Evolutionary conservation across 1,140 invertebrate genomes (phyloP).

Genomic region (Anoplophora glabripennis): DNA sequence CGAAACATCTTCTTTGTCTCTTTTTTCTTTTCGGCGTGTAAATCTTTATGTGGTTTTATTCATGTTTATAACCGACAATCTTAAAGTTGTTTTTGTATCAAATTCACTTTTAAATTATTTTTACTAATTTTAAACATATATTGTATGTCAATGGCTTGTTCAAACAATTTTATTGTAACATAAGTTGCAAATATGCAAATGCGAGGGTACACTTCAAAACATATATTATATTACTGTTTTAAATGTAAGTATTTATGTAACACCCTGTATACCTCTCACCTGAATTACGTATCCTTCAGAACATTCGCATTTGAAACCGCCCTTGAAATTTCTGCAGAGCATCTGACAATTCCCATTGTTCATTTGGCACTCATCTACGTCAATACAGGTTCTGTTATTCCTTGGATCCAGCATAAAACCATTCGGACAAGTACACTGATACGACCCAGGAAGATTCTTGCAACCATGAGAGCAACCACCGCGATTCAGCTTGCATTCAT

Average conservation of each 20-base stretch:
- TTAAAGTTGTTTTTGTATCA: too few species aligned
- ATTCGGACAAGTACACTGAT: conserved; percentile 55
- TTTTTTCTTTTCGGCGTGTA: too few species aligned
- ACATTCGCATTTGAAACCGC: conserved; percentile 51
- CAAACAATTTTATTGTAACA: too few species aligned
- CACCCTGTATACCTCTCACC: background rate
- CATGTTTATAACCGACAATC: too few species aligned
- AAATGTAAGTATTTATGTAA: background rate
- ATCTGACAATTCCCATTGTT: conserved; percentile 56
- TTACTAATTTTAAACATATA: too few species aligned
- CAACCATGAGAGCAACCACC: conserved; percentile 67
- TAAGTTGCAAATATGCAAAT: too few species aligned
- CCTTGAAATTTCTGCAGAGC: conserved; percentile 51
- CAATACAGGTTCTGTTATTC: conserved; percentile 54
- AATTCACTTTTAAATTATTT: too few species aligned
- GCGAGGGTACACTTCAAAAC: too few species aligned
- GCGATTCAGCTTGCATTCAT: conserved; percentile 65
- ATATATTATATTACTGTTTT: background rate
- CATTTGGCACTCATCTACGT: conserved; percentile 61
- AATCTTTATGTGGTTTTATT: too few species aligned
- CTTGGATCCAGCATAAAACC: conserved; percentile 48
- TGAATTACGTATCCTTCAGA: conserved; percentile 45
- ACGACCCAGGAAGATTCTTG: conserved; percentile 64
- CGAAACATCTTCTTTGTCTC: too few species aligned
- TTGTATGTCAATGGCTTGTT: too few species aligned